Percentiles rank a stretch among this genome's conserved stretches.
Conservation (phyloP, 2,797 vertebrate species). For the Dipus sagitta region DNA sequence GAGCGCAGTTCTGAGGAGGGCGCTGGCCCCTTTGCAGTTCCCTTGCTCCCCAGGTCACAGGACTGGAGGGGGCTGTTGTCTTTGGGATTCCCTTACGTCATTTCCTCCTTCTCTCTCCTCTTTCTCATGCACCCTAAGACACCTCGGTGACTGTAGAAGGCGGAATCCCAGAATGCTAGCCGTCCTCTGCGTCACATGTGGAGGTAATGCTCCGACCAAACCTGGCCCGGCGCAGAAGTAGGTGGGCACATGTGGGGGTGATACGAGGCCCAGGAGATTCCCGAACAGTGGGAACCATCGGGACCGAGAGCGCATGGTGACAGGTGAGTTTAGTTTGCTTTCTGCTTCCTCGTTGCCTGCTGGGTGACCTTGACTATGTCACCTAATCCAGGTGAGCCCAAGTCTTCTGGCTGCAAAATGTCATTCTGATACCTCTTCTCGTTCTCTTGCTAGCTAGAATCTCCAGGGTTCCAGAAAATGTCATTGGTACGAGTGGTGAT, state of each 20-base stretch:
- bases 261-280: background rate
- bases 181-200: background rate
- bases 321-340: background rate
- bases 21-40: background rate
- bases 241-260: no score
- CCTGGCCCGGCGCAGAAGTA: fast-evolving
- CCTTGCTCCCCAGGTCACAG: background rate
- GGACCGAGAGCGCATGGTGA: background rate
- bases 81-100: background rate
- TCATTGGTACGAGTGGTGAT: background rate
- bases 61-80: background rate
- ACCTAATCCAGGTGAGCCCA: background rate
- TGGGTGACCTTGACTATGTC: background rate
- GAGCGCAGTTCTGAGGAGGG: fast-evolving
- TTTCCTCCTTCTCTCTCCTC: background rate
- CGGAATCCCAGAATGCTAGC: background rate
- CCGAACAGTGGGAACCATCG: no score
- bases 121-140: background rate
- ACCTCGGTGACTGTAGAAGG: background rate
- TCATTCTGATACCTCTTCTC: background rate
- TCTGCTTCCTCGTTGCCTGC: background rate
- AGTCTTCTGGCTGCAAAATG: background rate
- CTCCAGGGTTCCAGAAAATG: background rate
- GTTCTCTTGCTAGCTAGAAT: background rate
- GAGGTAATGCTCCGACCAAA: background rate